A percentile compares a stretch with the other conserved stretches of the same genome.
phyloP scores from a whole-genome alignment of 2,888 invertebrate genomes.

The Nebria brevicollis region DNA sequence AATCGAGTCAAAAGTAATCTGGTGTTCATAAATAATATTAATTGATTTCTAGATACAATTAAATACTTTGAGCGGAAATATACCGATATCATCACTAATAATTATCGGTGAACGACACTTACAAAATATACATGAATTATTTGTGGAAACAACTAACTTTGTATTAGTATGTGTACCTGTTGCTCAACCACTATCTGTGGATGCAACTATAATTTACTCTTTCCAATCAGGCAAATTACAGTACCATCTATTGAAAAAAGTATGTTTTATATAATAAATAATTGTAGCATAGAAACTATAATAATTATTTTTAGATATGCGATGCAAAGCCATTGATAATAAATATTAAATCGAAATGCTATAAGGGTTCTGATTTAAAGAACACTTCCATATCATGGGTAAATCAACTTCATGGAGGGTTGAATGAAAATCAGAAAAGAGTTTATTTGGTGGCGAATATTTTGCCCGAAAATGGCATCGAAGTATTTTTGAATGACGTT shows the following conservation, averaged over 20 bases:
- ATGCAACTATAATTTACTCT: background rate
- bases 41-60: conserved; percentile 4
- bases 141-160: background rate
- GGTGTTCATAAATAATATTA: background rate
- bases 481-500: background rate
- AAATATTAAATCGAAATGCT: conserved; percentile 7
- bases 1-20: background rate
- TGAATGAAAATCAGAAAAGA: background rate
- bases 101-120: background rate
- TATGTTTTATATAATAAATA: background rate
- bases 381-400: background rate
- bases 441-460: background rate
- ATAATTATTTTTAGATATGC: background rate
- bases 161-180: background rate
- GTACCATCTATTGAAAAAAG: conserved; percentile 6
- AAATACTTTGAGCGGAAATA: background rate
- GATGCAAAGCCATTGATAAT: background rate
- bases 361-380: background rate
- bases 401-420: background rate
- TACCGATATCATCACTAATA: conserved; percentile 6
- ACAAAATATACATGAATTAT: background rate
- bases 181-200: background rate
- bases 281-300: background rate
- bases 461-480: conserved; percentile 2
- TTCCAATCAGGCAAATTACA: background rate